phyloP scores from a whole-genome alignment of 2,113 vertebrate genomes.

The Pedetes capensis region DNA sequence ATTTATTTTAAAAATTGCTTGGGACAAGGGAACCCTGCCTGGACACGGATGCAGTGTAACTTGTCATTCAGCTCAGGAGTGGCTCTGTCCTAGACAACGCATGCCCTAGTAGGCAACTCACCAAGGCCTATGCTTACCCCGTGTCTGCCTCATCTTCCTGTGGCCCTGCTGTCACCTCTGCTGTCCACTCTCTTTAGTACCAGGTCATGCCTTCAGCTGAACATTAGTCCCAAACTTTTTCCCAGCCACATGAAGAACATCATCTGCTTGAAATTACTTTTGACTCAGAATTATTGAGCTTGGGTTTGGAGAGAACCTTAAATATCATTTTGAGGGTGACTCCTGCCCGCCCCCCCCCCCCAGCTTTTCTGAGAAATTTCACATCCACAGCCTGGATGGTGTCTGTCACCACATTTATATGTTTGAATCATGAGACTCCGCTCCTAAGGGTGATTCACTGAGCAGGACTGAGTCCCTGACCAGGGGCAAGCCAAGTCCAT shows the following conservation, averaged over 20 bases:
- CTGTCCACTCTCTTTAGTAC: neutral
- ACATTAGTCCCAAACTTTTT: neutral
- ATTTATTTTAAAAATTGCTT: neutral
- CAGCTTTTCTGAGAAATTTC: neutral
- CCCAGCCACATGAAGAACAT: neutral
- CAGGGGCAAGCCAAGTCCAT: neutral
- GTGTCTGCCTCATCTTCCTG: neutral
- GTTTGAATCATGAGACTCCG: neutral
- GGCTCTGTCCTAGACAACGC: neutral
- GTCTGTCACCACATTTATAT: neutral
- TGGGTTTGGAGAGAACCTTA: neutral
- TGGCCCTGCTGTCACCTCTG: neutral
- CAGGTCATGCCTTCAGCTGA: neutral
- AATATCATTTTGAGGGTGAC: neutral
- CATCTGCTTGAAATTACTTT: neutral
- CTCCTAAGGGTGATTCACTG: neutral
- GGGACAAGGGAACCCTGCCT: accelerated
- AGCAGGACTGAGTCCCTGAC: neutral
- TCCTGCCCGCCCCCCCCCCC: neutral
- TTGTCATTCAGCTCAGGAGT: neutral
- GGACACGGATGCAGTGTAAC: neutral
- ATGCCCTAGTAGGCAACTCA: too few relatives aligned
- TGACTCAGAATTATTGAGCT: neutral
- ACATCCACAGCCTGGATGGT: neutral
- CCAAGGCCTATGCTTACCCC: neutral